Evolutionary conservation across 1,140 invertebrate genomes (phyloP).

Genomic region (Drosophila ercepeae): DNA sequence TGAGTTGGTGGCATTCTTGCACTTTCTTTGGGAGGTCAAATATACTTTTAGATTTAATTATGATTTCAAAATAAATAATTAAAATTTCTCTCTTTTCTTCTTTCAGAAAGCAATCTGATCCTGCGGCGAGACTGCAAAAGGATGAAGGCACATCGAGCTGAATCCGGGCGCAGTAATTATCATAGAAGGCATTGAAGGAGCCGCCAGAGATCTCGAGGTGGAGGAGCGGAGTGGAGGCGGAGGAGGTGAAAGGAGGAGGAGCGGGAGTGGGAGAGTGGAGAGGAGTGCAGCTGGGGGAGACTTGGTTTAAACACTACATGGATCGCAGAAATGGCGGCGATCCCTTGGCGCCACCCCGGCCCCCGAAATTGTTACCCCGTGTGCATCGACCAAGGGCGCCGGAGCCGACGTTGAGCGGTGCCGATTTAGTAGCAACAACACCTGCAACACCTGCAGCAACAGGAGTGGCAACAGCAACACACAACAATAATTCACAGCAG

Average conservation of each 20-base stretch:
- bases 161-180: constrained; percentile 56
- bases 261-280: constrained; percentile 35
- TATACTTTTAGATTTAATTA: neutral
- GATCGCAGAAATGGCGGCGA: constrained; percentile 87
- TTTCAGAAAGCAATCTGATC: constrained; percentile 62
- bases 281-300: constrained; percentile 47
- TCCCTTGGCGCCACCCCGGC: constrained; percentile 87
- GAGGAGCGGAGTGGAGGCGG: constrained; percentile 26
- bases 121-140: constrained; percentile 52
- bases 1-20: constrained; percentile 20
- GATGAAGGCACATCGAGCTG: constrained; percentile 73
- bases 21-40: constrained; percentile 3
- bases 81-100: neutral
- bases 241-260: constrained; percentile 40
- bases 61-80: constrained; percentile 1
- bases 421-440: constrained; percentile 38
- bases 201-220: constrained; percentile 23
- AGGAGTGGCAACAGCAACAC: constrained; percentile 21
- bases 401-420: constrained; percentile 83
- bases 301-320: constrained; percentile 82
- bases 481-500: constrained; percentile 47
- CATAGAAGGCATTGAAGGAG: constrained; percentile 60
- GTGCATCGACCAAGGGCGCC: constrained; percentile 86
- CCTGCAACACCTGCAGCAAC: constrained; percentile 20
- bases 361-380: constrained; percentile 87